phyloP scores from a whole-genome alignment of 2,797 vertebrate species.

The Spinibarbus caldwelli region DNA sequence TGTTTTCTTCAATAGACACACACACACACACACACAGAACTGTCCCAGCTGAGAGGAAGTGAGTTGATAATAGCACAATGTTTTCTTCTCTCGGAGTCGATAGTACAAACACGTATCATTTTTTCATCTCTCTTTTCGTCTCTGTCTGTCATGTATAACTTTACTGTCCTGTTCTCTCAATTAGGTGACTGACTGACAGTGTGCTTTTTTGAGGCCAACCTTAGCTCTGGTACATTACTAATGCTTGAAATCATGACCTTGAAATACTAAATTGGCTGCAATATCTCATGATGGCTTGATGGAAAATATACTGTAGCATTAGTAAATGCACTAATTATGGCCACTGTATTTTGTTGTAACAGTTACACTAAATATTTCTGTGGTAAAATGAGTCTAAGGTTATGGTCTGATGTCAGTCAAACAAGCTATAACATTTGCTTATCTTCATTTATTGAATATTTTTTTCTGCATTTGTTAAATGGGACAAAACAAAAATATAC shows the following conservation, averaged over 20 bases:
- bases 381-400: background rate
- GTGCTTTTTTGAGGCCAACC: background rate
- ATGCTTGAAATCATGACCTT: background rate
- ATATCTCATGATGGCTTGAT: background rate
- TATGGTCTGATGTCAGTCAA: background rate
- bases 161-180: background rate
- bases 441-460: background rate
- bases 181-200: background rate
- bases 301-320: background rate
- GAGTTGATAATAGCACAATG: background rate
- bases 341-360: background rate
- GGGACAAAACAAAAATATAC: background rate
- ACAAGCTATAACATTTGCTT: background rate
- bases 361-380: background rate
- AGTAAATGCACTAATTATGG: background rate
- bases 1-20: background rate
- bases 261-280: background rate
- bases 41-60: background rate
- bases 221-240: background rate
- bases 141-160: slow-evolving; percentile 8
- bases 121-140: slow-evolving; percentile 42
- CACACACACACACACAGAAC: slow-evolving; percentile 1
- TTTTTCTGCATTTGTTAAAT: background rate
- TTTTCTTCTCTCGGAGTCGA: slow-evolving; percentile 44
- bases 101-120: slow-evolving; percentile 36